Base-by-base conservation (phyloP, 2,797 vertebrate species). In the Enteromius thamalakanensis region DNA sequence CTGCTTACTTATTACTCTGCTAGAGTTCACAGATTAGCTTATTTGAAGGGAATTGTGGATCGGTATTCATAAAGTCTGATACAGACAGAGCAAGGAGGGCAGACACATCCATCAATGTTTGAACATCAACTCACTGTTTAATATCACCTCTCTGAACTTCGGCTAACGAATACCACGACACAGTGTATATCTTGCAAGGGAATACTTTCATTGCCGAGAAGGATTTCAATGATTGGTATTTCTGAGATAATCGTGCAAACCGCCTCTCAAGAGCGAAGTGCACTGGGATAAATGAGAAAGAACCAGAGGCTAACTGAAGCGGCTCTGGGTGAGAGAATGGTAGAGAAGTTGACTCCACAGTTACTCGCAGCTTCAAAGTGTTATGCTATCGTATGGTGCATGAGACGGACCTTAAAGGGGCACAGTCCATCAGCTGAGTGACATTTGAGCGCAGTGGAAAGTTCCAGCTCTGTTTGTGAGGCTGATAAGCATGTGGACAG, bases 311-410 rank as follows among this genome's bases (percentile, higher is more conserved):
- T 76, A 84, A 82, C 82, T 80, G 85, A 79, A 81, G 86, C 55
- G 53, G 86, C 76, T 11, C 84, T 51, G 71, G 68, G 58, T 88
- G 84, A 87, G 84, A 86, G 79, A 90, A 87, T 79, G 84, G 49
- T 84, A 83, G 83, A 88, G 88, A 89, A 87, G 79, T 89, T 90
- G 87, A 91, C 89, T 91, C 78, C 87, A 89, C 91, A 90, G 88
- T 92, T 90, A 91, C 91, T 93, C 88, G 88, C 84, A 62, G 90
- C 91, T 91, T 93, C 92, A 92, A 92, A 93, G 92, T 89, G 87
- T 42, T 58, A 86, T 80, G 83, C 90, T 90, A 90, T 91, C 90
- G 87, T 86, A 86, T 23, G 83, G 71, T 76, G 34, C 53, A 87
- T 80, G 79, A 79, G 86, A 87, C 89, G 86, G 87, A 92, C 83